Conservation (phyloP, 2,888 invertebrate species). For the Latrodectus elegans region DNA sequence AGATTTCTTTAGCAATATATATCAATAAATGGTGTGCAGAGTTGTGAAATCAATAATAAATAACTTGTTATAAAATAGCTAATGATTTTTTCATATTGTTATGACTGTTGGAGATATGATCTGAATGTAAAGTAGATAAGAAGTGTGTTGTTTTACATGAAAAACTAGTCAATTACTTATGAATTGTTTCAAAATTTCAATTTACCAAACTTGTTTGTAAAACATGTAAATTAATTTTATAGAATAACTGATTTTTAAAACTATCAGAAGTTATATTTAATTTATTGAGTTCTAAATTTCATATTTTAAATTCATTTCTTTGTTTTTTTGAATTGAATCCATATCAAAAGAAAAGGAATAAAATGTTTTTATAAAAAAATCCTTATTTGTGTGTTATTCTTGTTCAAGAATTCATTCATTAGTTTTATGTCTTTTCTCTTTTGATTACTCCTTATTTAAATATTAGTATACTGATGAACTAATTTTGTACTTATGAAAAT, state of each 20-base stretch:
- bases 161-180: background rate
- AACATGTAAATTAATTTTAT: too few species aligned
- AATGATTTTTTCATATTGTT: background rate
- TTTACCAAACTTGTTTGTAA: too few species aligned
- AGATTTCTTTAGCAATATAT: background rate
- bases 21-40: background rate
- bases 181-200: background rate
- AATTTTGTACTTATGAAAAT: too few species aligned
- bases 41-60: background rate
- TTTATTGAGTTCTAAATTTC: background rate
- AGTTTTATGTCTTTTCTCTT: too few species aligned
- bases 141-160: background rate
- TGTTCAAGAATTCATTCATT: too few species aligned
- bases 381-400: background rate
- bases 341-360: background rate
- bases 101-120: background rate
- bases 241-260: background rate
- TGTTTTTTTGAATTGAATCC: slow-evolving; percentile 2
- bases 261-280: background rate
- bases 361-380: background rate
- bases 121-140: background rate
- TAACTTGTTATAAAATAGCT: background rate
- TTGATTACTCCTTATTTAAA: too few species aligned
- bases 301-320: background rate
- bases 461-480: too few species aligned